Conservation (phyloP, 2,888 invertebrate genomes). For the Synanthedon vespiformis region DNA sequence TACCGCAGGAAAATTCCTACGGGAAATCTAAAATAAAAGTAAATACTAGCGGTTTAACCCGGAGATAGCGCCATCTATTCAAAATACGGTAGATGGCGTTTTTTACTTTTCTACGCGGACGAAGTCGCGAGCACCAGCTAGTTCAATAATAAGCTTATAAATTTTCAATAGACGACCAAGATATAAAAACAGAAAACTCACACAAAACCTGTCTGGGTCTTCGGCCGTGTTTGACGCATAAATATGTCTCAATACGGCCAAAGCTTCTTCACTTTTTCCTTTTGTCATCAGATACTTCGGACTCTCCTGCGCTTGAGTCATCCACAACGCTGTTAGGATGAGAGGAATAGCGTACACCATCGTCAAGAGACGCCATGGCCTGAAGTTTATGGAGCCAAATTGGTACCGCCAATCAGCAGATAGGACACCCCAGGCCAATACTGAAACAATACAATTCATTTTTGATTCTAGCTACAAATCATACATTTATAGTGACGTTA, state of each 20-base stretch:
- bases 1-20: no score
- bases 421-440: constrained; percentile 75
- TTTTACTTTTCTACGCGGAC: no score
- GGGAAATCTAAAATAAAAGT: no score
- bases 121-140: no score
- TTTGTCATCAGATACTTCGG: constrained; percentile 80
- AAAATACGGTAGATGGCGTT: no score
- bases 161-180: no score
- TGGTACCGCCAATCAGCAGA: constrained; percentile 54
- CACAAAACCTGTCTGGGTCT: constrained; percentile 31
- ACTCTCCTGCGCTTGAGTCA: constrained; percentile 74
- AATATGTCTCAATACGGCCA: constrained; percentile 45
- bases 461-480: no score
- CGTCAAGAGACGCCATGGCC: constrained; percentile 81
- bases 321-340: constrained; percentile 40
- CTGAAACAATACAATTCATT: constrained; percentile 28
- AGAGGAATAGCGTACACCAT: constrained; percentile 74
- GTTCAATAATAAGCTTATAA: no score
- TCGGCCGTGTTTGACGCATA: constrained; percentile 37
- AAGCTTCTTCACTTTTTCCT: constrained; percentile 69
- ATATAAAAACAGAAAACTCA: constrained; percentile 16
- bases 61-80: no score
- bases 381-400: constrained; percentile 45
- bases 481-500: no score
- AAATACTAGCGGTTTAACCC: no score